phyloP scores from a whole-genome alignment of 2,113 vertebrate genomes.

The Chiloscyllium plagiosum region DNA sequence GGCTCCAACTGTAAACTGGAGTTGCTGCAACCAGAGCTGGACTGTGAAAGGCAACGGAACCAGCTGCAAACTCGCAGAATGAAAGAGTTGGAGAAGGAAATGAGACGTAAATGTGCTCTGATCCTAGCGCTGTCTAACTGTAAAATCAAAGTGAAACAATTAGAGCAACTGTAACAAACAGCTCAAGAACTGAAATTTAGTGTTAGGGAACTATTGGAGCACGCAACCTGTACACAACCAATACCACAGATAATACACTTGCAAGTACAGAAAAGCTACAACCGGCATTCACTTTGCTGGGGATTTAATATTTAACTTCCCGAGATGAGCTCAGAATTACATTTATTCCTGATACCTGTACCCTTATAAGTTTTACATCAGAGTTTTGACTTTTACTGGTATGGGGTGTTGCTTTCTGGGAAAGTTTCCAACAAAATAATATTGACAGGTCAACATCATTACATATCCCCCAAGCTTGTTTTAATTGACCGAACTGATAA shows the following conservation, averaged over 20 bases:
- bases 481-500: not conserved
- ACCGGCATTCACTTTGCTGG: not conserved
- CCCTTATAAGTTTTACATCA: not conserved
- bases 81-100: not conserved
- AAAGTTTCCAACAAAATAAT: not conserved
- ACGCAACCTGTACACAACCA: not conserved
- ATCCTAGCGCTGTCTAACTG: constrained; percentile 46
- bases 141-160: constrained; percentile 47
- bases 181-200: constrained; percentile 42
- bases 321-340: not conserved
- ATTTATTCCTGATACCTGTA: not conserved
- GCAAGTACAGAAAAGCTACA: not conserved
- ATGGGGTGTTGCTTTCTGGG: not conserved
- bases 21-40: constrained; percentile 28
- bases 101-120: constrained; percentile 39
- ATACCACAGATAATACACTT: too few species aligned
- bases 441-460: not conserved
- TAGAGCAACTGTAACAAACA: constrained; percentile 45
- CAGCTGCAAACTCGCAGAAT: constrained; percentile 23
- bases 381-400: not conserved
- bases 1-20: constrained; percentile 36
- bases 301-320: not conserved
- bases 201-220: not conserved
- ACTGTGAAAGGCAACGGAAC: not conserved
- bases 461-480: not conserved